phyloP scores from a whole-genome alignment of 2,888 invertebrate species.

The Mythimna impura region DNA sequence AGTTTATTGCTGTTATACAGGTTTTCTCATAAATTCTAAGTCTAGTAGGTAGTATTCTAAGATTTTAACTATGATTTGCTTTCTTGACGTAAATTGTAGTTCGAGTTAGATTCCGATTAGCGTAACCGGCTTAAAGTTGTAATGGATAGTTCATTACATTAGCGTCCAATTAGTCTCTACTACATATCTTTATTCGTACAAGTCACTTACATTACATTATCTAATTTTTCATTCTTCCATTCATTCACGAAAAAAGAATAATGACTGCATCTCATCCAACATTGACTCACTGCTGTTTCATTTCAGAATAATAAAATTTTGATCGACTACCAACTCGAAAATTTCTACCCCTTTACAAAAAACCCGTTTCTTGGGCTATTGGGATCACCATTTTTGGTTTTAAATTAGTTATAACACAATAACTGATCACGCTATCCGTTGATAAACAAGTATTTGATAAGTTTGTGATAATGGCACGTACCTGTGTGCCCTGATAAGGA shows the following conservation, averaged over 20 bases:
- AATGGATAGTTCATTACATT: constrained; percentile 15
- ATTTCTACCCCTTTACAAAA: constrained; percentile 4
- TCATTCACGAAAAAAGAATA: constrained; percentile 32
- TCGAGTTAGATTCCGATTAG: constrained; percentile 58
- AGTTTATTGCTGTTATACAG: constrained; percentile 31
- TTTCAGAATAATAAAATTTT: background rate
- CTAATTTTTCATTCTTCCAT: constrained; percentile 3
- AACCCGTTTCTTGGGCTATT: background rate
- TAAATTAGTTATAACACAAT: constrained; percentile 64
- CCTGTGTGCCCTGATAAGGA: constrained; percentile 76
- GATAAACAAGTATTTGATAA: constrained; percentile 80
- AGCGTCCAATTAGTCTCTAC: constrained; percentile 20
- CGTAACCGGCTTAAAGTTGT: constrained; percentile 8
- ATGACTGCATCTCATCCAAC: background rate
- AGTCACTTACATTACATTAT: background rate
- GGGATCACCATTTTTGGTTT: constrained; percentile 6
- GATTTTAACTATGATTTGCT: constrained; percentile 1
- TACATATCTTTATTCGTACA: background rate
- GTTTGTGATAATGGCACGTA: constrained; percentile 79
- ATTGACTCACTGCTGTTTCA: background rate
- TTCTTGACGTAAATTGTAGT: background rate
- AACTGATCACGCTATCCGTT: constrained; percentile 72
- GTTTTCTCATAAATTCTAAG: constrained; percentile 14
- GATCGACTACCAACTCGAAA: background rate
- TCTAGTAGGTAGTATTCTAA: constrained; percentile 31